phyloP scores from a whole-genome alignment of 1,140 invertebrate genomes.

The Oryctes rhinoceros region DNA sequence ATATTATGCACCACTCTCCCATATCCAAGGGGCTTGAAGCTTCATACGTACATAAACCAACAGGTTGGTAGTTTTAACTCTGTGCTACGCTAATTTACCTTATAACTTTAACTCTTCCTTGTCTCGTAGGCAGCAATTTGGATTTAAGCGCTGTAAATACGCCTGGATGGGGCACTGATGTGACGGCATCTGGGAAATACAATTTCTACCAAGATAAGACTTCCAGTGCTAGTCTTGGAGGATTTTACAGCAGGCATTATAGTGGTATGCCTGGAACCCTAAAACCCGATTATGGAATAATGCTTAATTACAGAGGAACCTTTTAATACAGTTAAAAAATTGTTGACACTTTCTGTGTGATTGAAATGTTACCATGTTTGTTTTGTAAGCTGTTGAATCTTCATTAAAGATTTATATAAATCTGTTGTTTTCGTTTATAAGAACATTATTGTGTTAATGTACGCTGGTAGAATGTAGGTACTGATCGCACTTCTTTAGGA shows the following conservation, averaged over 20 bases:
- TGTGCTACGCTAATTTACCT: not conserved
- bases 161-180: not conserved
- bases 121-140: not conserved
- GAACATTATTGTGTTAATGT: no score
- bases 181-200: slow-evolving; percentile 6
- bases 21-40: not conserved
- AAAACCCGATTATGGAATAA: slow-evolving; percentile 4
- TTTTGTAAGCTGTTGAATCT: no score
- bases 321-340: not conserved
- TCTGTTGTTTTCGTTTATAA: no score
- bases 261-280: not conserved
- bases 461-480: no score
- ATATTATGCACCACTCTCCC: not conserved
- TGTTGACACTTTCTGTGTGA: no score
- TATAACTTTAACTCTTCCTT: not conserved
- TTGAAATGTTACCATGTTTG: no score
- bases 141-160: not conserved
- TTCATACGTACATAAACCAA: slow-evolving; percentile 7
- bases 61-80: not conserved
- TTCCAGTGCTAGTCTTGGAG: not conserved
- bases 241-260: not conserved
- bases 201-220: not conserved
- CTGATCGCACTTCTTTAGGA: no score
- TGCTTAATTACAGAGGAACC: not conserved
- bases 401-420: no score